Conservation (phyloP, 2,113 vertebrate genomes). For the Syngnathoides biaculeatus region DNA sequence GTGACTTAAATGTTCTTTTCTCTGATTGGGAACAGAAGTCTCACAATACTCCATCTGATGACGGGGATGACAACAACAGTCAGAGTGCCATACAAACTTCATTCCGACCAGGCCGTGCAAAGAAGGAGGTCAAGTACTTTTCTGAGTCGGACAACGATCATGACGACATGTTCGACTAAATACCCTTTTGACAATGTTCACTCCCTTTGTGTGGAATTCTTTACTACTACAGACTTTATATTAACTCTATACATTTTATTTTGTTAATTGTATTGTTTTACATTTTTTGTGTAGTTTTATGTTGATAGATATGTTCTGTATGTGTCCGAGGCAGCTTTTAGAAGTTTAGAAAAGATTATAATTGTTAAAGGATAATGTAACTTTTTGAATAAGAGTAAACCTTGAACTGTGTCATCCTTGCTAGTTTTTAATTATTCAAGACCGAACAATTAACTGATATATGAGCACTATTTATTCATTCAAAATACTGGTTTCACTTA, state of each 20-base stretch:
- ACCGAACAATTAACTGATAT: not conserved
- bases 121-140: conserved; percentile 96
- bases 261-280: conserved; percentile 92
- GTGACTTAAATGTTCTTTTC: not conserved
- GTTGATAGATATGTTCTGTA: conserved; percentile 93
- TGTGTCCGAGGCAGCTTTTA: conserved; percentile 93
- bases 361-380: conserved; percentile 86
- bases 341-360: conserved; percentile 95
- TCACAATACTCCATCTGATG: conserved; percentile 83
- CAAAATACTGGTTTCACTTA: not conserved
- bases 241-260: conserved; percentile 86
- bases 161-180: conserved; percentile 92
- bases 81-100: conserved; percentile 61
- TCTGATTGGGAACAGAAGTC: conserved; percentile 71
- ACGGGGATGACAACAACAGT: conserved; percentile 72
- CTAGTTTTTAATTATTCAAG: not conserved
- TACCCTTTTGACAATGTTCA: conserved; percentile 58
- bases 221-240: conserved; percentile 92
- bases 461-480: not conserved
- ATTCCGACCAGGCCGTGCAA: conserved; percentile 82
- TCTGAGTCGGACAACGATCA: conserved; percentile 85
- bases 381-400: conserved; percentile 97
- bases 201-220: conserved; percentile 76
- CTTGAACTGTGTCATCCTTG: conserved; percentile 75
- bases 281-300: conserved; percentile 98